Evolutionary conservation across 2,113 vertebrate species (phyloP).

Genomic region (Myrmecobius fasciatus): DNA sequence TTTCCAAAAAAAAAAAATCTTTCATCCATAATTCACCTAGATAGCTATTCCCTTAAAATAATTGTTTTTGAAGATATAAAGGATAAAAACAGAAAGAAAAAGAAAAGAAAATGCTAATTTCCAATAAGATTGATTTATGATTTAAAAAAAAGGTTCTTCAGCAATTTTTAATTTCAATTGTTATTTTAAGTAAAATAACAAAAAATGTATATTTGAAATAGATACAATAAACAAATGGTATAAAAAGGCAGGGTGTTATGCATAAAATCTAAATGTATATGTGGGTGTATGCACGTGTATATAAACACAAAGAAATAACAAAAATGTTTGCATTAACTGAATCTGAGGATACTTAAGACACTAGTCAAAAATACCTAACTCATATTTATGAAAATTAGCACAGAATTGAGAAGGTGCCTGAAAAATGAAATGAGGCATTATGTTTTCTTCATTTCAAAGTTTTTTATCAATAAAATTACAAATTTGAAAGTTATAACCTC

Average conservation of each 20-base stretch:
- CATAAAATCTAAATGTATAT: not conserved
- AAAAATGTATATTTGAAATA: not conserved
- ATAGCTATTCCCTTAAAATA: not conserved
- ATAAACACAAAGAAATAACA: not conserved
- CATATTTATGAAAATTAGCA: not conserved
- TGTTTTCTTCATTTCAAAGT: not conserved
- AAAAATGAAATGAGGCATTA: not conserved
- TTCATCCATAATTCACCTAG: not conserved
- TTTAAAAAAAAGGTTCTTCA: not conserved
- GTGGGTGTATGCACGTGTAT: too few species aligned
- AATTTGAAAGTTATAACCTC: not conserved
- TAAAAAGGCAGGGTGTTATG: not conserved
- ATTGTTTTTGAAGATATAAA: not conserved
- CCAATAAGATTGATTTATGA: not conserved
- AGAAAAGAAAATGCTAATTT: not conserved
- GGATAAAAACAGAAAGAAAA: not conserved
- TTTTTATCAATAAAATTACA: not conserved
- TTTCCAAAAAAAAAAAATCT: not conserved
- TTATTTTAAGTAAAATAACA: not conserved
- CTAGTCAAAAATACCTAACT: not conserved
- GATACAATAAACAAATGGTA: not conserved
- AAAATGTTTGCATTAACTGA: not conserved
- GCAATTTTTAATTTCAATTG: not conserved
- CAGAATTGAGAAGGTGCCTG: not conserved
- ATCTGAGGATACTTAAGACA: not conserved